Base-by-base conservation (phyloP, 2,797 vertebrate species). In the Coendou prehensilis region DNA sequence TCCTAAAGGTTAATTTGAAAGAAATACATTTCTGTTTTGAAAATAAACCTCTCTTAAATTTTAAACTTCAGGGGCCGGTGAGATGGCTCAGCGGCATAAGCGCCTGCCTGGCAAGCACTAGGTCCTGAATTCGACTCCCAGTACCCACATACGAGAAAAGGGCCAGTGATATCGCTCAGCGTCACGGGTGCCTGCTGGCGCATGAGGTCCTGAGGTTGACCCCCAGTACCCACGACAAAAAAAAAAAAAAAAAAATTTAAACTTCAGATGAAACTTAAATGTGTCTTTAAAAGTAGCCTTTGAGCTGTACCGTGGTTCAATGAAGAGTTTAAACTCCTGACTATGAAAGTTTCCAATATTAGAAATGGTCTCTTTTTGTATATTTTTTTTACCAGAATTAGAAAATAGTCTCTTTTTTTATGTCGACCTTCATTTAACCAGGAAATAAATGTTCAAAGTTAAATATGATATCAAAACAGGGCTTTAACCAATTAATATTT, bases 241-340 rank as follows among this genome's bases (percentile, higher is more conserved):
- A 41, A 41, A 41, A 41, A 41, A 41, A 41, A 41, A 41, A 41
- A 41, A 41, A 41, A 41, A 41, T 5, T 18, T 80, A 95, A 96
- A 86, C n/a, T 91, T 91, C 17, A 87, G 45, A 56, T 86, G 59
- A 95, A 95, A 95, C 71, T 41, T 91, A 75, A 75, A 41, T 78
- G 26, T 69, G 45, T 54, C 41, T 93, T 11, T 14, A 76, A 57
- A 95, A 84, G 13, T 78, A 92, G 71, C 26, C 59, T 90, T 54
- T 75, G 76, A 93, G 45, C 3, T 81, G 5, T 94, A 69, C 20
- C 45, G 59, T 20, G 17, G 80, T 93, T 92, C 37, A 50, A 2
- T 89, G 20, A 97, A 89, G 61, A 79, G 2, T 94, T 95, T 94
- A 87, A 94, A 88, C 56, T 87, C 59, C 33, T 23, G 14, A 63